Evolutionary conservation across 2,113 vertebrate genomes (phyloP).

Genomic region (Xiphophorus couchianus): DNA sequence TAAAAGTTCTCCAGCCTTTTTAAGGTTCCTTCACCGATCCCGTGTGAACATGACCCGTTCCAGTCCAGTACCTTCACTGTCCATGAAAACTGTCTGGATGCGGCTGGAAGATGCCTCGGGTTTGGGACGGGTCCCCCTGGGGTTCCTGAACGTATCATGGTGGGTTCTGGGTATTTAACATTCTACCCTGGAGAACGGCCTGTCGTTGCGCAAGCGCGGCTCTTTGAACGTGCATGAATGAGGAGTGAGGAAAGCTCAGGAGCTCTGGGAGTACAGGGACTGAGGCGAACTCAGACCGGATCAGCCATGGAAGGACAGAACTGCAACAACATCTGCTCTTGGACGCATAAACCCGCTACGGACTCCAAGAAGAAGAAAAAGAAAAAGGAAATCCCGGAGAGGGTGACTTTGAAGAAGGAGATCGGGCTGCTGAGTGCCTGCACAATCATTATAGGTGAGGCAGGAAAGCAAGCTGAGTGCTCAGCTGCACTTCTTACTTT

Average conservation of each 20-base stretch:
- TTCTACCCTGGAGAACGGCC: conserved; percentile 74
- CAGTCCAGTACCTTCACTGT: neutral
- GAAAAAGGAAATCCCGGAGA: conserved; percentile 69
- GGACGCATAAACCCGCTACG: conserved; percentile 45
- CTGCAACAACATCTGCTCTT: conserved; percentile 54
- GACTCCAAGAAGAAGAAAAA: conserved; percentile 40
- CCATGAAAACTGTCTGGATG: neutral
- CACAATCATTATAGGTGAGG: conserved; percentile 90
- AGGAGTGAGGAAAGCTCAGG: conserved; percentile 70
- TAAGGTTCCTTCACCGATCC: no score
- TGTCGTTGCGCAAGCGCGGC: conserved; percentile 80
- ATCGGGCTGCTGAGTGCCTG: conserved; percentile 88
- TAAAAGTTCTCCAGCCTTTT: no score
- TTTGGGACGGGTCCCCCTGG: conserved; percentile 1
- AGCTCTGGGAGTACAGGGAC: conserved; percentile 55
- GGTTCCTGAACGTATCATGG: conserved; percentile 62
- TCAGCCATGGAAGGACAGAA: conserved; percentile 80
- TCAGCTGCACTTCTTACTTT: neutral
- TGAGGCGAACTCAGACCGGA: conserved; percentile 38
- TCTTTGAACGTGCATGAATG: conserved; percentile 76
- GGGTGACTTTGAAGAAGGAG: conserved; percentile 89
- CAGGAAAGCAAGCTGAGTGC: neutral
- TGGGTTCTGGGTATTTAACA: conserved; percentile 74
- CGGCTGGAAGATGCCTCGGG: neutral
- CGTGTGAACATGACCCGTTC: no score